Base-by-base conservation (phyloP, 2,797 vertebrate species). In the Jordanella pulchra region DNA sequence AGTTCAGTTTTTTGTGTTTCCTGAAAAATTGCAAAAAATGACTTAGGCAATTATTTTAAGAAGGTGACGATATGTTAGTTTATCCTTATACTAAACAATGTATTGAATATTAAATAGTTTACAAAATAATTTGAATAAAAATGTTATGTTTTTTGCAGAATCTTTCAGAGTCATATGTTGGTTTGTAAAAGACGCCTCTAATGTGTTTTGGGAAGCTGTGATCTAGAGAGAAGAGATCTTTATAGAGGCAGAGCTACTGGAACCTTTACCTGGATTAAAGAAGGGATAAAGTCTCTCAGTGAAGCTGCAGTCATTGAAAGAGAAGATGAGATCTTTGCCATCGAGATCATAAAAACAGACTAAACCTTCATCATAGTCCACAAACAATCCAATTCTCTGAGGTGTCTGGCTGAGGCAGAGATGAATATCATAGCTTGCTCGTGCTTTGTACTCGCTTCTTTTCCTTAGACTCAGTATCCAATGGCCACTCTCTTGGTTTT, bases 281-380 rank as follows among this genome's bases (percentile, higher is more conserved):
- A 65, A 65, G 9, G 63, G 63, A 44, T 65, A 45, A 27, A 65
- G 63, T 45, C 7, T 65, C 23, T 65, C 39, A 25, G 42, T 65
- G 42, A 65, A 65, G n/a, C 3, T 25, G 44, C 64, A 65, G 64
- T 12, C 44, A 30, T 15, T 48, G 45, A 65, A 65, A 28, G 25
- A 45, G 23, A 18, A 48, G 17, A 65, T 48, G 15, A 30, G 64
- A 5, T 47, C 25, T 28, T 25, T 25, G 5, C 18, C 18, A 10
- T 11, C 17, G 9, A 47, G 14, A 2, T 47, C 27, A 17, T 65
- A 48, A 47, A 65, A 65, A 18, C 44, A 48, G n/a, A 65, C 64
- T 47, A 65, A 47, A 47, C 64, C 64, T 17, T 47, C 25, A 2
- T 48, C 64, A 21, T 65, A 48, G 27, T 65, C 64, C 13, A 65